Percentiles rank a stretch among this genome's conserved stretches.
These are phyloP conservation scores for Sorex maritimensis DNA, from an alignment of 2,797 vertebrate species.

Conservation along the genomic window DNA sequence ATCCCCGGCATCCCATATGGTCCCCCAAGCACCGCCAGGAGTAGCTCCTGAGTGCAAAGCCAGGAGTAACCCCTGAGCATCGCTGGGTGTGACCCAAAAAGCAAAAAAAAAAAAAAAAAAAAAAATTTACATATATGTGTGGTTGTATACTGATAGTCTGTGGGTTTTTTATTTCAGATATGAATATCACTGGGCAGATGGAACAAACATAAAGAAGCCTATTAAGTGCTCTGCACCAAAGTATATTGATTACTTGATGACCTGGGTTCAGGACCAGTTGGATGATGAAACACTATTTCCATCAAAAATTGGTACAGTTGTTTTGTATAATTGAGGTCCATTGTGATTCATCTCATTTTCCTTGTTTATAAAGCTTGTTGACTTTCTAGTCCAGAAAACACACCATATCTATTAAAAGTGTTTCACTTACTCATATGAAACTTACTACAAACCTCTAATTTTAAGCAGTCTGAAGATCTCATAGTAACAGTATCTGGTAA, in stretches of 20 bases:
- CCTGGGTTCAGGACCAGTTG: conserved; percentile 99
- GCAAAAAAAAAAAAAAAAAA: too few species aligned
- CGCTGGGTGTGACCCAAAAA: too few species aligned
- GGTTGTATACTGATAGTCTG: conserved; percentile 21
- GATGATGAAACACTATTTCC: conserved; percentile 99
- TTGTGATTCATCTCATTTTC: conserved; percentile 6
- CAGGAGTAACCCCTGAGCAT: too few species aligned
- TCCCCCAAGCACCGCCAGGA: too few species aligned
- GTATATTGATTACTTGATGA: conserved; percentile 99
- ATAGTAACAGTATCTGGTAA: neutral
- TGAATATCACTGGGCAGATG: conserved; percentile 99
- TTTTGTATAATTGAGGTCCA: neutral
- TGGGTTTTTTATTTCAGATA: conserved; percentile 91
- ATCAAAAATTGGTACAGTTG: conserved; percentile 96
- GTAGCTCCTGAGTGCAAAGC: too few species aligned
- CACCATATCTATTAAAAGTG: conserved; percentile 14
- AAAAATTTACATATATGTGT: neutral
- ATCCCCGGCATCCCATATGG: too few species aligned
- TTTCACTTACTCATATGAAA: neutral
- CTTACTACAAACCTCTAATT: conserved; percentile 48
- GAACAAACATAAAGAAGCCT: conserved; percentile 99
- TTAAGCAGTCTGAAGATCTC: conserved; percentile 30
- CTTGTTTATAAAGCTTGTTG: too few species aligned
- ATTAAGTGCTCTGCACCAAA: conserved; percentile 99
- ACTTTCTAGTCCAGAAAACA: too few species aligned